Evolutionary conservation across 2,797 vertebrate species (phyloP), one percentile per base, ranked within the genome.

Genomic region (Karalla daura): DNA sequence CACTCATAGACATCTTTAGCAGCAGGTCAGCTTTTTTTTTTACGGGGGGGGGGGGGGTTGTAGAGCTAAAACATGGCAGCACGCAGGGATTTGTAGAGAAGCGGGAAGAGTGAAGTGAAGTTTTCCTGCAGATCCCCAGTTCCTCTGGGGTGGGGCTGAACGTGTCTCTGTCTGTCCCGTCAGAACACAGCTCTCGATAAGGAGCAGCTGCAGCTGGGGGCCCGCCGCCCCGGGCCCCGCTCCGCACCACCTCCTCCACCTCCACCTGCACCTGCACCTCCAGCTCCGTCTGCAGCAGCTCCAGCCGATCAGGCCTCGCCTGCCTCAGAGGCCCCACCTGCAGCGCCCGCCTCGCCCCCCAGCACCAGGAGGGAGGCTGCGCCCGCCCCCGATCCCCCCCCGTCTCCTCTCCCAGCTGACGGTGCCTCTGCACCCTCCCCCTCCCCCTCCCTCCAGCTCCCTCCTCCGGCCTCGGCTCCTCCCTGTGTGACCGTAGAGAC

Each of bases 151-250:
- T 30, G 5, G 28, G 36, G 3, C 55, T 83, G 25, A 74, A 11
- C 7, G 36, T 65, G 11, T 65, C 36, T 60, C 13, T 49, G 10
- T 53, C 5, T 83, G 53, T 69, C 78, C 78, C 62, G 2, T 24
- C 81, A 99, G 97, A 98, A 95, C 92, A 99, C 97, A 80, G 96
- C 97, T 92, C 95, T 98, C 87, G 98, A 99, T 97, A 98, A 99
- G 92, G 94, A 95, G 90, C 92, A 83, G 32, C 93, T 98, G 68
- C 94, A 95, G 84, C 86, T 95, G 86, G 68, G 87, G 90, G 79
- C 67, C 90, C 80, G 44, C 14, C 61, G 80, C 63, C 93, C 86
- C 25, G 91, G 89, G 47, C 68, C 86, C 70, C 74, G 66, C 46
- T 69, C 67, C 33, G 72, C 71, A 33, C 85, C 77, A 24, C 21